Conservation (phyloP, 2,888 invertebrate genomes). For the Epirrhoe tristata region DNA sequence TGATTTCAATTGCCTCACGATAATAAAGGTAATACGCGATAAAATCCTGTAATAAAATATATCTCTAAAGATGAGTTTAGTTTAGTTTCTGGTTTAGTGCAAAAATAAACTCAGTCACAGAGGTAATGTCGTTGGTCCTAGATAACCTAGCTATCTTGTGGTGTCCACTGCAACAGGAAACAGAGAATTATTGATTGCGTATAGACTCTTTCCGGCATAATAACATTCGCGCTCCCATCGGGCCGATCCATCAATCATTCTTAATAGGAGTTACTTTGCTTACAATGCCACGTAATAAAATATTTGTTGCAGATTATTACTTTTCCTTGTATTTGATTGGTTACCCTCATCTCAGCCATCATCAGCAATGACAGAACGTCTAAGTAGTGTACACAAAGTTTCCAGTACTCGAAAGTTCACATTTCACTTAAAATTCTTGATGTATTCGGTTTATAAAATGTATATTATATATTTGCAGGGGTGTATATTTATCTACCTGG, state of each 20-base stretch:
- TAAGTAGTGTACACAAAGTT: background rate
- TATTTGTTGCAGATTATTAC: slow-evolving; percentile 21
- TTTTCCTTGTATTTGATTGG: slow-evolving; percentile 7
- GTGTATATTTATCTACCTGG: too few species aligned
- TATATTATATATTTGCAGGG: too few species aligned
- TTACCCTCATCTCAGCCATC: background rate
- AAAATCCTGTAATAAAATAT: too few species aligned
- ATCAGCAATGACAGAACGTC: background rate
- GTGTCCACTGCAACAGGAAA: slow-evolving; percentile 7
- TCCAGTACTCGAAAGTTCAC: too few species aligned
- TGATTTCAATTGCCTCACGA: too few species aligned
- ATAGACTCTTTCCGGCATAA: slow-evolving; percentile 25
- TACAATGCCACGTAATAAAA: slow-evolving; percentile 25
- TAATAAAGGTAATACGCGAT: too few species aligned
- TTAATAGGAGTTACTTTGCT: slow-evolving; percentile 19
- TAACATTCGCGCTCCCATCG: slow-evolving; percentile 24
- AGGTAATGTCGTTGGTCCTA: background rate
- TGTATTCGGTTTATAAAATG: too few species aligned
- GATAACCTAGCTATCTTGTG: background rate
- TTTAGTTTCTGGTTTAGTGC: too few species aligned
- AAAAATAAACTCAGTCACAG: too few species aligned
- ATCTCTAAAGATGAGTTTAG: too few species aligned
- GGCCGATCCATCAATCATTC: slow-evolving; percentile 36
- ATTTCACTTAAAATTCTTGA: too few species aligned
- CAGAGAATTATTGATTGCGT: slow-evolving; percentile 19